Evolutionary conservation across 2,113 vertebrate species (phyloP).

Genomic region (Rallus limicola): DNA sequence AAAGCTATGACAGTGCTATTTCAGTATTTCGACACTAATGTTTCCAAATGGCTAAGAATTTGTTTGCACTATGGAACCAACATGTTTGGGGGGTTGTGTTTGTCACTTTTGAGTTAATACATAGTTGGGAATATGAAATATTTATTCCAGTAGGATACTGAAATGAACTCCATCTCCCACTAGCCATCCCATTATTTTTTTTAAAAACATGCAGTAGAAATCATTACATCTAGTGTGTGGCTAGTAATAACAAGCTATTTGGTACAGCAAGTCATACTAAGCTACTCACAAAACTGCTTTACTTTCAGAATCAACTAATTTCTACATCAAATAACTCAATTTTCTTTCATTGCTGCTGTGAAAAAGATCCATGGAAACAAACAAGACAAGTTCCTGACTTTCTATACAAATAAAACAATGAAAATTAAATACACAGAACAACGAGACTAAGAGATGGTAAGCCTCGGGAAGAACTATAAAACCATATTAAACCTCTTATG

Average conservation of each 20-base stretch:
- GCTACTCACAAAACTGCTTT: not conserved
- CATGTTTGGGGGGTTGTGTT: rapidly evolving
- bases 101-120: not conserved
- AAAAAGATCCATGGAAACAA: not conserved
- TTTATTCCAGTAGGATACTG: not conserved
- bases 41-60: not conserved
- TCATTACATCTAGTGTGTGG: not conserved
- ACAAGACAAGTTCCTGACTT: not conserved
- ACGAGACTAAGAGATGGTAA: not conserved
- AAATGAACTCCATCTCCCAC: not conserved
- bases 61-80: not conserved
- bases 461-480: not conserved
- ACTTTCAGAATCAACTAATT: not conserved
- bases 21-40: not conserved
- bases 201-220: not conserved
- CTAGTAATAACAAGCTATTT: not conserved
- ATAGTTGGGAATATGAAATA: not conserved
- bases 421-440: not conserved
- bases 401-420: not conserved
- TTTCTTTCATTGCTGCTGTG: not conserved
- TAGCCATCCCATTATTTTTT: not conserved
- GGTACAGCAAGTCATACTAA: not conserved
- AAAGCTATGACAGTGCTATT: not conserved
- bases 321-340: not conserved
- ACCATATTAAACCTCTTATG: not conserved